Evolutionary conservation across 2,888 invertebrate genomes (phyloP).

Genomic region (Agonopterix alstromeriana): DNA sequence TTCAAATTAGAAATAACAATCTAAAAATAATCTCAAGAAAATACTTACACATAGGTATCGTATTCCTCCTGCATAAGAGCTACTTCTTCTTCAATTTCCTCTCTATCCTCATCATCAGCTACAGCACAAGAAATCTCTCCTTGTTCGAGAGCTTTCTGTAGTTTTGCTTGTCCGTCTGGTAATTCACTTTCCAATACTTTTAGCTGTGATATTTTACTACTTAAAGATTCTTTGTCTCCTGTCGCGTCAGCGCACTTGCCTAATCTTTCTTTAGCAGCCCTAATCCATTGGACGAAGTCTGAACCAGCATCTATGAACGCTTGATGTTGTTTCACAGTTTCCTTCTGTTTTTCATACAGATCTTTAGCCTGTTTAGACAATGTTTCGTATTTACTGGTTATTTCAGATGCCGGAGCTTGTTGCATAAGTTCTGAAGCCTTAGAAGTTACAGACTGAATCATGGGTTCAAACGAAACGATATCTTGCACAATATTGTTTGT

Average conservation of each 20-base stretch:
- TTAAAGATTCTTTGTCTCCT: constrained; percentile 92
- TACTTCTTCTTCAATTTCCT: constrained; percentile 94
- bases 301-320: constrained; percentile 94
- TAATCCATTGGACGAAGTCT: constrained; percentile 94
- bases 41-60: constrained; percentile 85
- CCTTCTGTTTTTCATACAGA: constrained; percentile 91
- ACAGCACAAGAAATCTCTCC: constrained; percentile 91
- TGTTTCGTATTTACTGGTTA: constrained; percentile 92
- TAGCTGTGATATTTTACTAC: constrained; percentile 90
- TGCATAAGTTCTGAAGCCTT: constrained; percentile 95
- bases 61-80: constrained; percentile 93
- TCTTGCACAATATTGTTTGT: constrained; percentile 97
- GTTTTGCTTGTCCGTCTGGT: constrained; percentile 87
- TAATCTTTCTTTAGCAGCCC: constrained; percentile 91
- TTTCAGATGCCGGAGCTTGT: constrained; percentile 93
- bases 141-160: constrained; percentile 88
- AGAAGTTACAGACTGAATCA: constrained; percentile 96
- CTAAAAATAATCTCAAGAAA: background rate
- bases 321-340: constrained; percentile 93
- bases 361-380: constrained; percentile 94
- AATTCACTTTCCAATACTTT: constrained; percentile 90
- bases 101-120: constrained; percentile 90
- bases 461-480: constrained; percentile 96
- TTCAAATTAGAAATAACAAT: background rate
- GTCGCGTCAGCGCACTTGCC: constrained; percentile 95